Percentiles rank a stretch among this genome's conserved stretches.
Evolutionary conservation across 1,140 invertebrate species (phyloP).

Genomic region (Drosophila funebris): DNA sequence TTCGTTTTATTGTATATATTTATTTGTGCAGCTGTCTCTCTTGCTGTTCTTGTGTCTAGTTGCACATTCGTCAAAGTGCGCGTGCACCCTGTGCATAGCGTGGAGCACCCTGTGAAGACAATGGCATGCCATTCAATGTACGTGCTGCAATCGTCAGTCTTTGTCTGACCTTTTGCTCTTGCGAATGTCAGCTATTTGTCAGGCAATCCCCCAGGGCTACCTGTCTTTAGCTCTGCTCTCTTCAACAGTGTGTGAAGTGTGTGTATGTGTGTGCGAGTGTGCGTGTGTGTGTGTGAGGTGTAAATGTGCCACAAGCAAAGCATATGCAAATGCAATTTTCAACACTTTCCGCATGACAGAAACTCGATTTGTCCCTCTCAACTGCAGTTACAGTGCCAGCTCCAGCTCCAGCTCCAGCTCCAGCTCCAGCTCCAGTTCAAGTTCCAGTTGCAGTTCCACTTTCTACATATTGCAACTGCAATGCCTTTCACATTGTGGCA

Average conservation of each 20-base stretch:
- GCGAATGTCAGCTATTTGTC: slow-evolving; percentile 37
- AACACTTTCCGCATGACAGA: slow-evolving; percentile 68
- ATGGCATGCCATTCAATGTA: not conserved
- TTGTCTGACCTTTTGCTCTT: not conserved
- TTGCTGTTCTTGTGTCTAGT: no score
- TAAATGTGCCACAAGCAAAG: slow-evolving; percentile 49
- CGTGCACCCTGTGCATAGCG: not conserved
- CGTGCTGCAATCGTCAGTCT: not conserved
- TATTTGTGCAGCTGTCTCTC: not conserved
- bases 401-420: not conserved
- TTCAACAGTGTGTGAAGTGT: not conserved
- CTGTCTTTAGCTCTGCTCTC: not conserved
- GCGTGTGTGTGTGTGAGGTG: slow-evolving; percentile 24
- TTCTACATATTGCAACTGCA: no score
- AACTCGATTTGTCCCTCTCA: slow-evolving; percentile 57
- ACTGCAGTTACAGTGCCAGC: not conserved
- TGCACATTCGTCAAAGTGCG: no score
- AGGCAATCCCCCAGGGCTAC: not conserved
- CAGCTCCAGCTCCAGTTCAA: not conserved
- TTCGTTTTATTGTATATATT: no score
- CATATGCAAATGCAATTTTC: slow-evolving; percentile 78
- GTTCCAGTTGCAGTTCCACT: not conserved
- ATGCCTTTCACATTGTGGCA: not conserved
- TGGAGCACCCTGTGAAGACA: slow-evolving; percentile 6
- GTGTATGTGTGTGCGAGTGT: slow-evolving; percentile 3